Conservation (phyloP, 2,888 invertebrate species). For the Merodon equestris region DNA sequence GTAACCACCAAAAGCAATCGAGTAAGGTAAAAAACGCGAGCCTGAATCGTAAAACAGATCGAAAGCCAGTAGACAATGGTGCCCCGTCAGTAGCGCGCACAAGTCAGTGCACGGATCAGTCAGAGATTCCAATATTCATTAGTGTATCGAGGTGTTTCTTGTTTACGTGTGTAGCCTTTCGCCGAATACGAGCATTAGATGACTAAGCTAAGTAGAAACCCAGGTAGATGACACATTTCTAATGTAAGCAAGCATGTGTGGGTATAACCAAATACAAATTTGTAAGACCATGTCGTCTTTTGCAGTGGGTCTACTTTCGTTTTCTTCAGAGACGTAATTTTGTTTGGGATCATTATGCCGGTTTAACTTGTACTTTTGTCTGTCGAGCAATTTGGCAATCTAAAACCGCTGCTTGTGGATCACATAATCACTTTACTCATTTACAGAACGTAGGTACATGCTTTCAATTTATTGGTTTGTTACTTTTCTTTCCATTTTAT, state of each 20-base stretch:
- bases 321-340: constrained; percentile 50
- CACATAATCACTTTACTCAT: constrained; percentile 29
- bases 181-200: constrained; percentile 5
- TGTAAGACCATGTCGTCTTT: not conserved
- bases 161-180: constrained; percentile 47
- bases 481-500: not conserved
- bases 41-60: constrained; percentile 14
- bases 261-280: too few species aligned
- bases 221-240: constrained; percentile 56
- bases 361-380: constrained; percentile 23
- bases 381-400: constrained; percentile 31
- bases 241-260: constrained; percentile 12
- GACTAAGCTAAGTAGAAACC: constrained; percentile 15
- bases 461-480: constrained; percentile 6
- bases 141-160: not conserved
- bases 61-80: constrained; percentile 22
- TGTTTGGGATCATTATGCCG: constrained; percentile 25
- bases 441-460: constrained; percentile 27
- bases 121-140: too few species aligned
- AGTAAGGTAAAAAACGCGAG: not conserved
- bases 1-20: too few species aligned
- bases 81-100: not conserved
- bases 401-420: constrained; percentile 16
- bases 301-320: constrained; percentile 45
- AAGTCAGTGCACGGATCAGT: too few species aligned